A percentile compares a stretch with the other conserved stretches of the same genome.
Conservation (phyloP, 2,797 vertebrate genomes). For the Amblyopsis hoosieri region DNA sequence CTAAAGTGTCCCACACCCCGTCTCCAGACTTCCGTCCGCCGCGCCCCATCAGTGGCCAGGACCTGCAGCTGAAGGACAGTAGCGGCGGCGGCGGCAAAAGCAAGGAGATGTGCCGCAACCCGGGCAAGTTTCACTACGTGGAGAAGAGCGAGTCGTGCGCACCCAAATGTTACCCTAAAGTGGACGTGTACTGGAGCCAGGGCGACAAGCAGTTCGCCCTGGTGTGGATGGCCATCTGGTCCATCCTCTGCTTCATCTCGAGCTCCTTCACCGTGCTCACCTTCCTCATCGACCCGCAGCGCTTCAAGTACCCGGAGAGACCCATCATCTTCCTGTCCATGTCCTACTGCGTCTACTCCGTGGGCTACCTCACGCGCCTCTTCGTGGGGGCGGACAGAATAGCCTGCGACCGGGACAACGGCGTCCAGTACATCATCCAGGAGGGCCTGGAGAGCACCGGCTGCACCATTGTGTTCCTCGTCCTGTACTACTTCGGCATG, state of each 20-base stretch:
- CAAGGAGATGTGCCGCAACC: constrained; percentile 84
- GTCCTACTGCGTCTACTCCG: constrained; percentile 97
- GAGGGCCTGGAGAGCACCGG: constrained; percentile 97
- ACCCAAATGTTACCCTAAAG: constrained; percentile 87
- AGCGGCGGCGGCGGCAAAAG: constrained; percentile 61
- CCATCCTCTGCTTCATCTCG: constrained; percentile 94
- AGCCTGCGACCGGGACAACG: constrained; percentile 93
- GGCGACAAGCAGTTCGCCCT: constrained; percentile 92
- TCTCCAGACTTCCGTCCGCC: constrained; percentile 88
- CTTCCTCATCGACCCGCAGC: constrained; percentile 93
- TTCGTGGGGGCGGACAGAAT: constrained; percentile 93
- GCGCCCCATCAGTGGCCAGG: constrained; percentile 77
- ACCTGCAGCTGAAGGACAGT: constrained; percentile 61
- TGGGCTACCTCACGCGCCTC: constrained; percentile 95
- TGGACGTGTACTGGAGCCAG: constrained; percentile 97
- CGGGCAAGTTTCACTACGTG: constrained; percentile 95
- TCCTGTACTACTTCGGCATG: constrained; percentile 98
- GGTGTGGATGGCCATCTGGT: constrained; percentile 96
- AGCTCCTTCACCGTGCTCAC: constrained; percentile 97
- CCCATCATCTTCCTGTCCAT: constrained; percentile 98
- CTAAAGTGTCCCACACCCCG: constrained; percentile 87
- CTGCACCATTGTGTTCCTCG: constrained; percentile 96
- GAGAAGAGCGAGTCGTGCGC: constrained; percentile 95
- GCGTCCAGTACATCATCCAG: constrained; percentile 95
- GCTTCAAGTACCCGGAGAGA: constrained; percentile 96